Conservation (phyloP, 2,888 invertebrate genomes). For the Dastarcus helophoroides region DNA sequence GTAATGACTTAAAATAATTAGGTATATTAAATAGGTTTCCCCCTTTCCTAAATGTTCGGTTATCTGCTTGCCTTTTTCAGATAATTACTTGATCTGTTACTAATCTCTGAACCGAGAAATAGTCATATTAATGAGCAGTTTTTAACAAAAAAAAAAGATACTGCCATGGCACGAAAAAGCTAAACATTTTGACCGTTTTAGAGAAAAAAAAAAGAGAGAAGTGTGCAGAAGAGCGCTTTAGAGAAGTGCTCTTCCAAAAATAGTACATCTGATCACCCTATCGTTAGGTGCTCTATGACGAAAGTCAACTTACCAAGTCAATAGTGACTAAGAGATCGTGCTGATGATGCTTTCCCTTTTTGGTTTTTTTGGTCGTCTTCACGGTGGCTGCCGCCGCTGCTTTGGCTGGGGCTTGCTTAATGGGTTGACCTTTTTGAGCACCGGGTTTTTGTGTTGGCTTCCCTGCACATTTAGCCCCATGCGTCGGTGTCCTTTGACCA, state of each 20-base stretch:
- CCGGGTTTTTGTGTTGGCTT: conserved; percentile 57
- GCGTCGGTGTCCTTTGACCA: conserved; percentile 52
- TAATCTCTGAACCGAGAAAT: no score
- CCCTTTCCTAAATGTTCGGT: no score
- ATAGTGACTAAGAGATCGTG: conserved; percentile 75
- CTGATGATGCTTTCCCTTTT: conserved; percentile 67
- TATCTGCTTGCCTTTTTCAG: no score
- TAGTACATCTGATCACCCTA: no score
- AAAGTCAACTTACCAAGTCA: conserved; percentile 63
- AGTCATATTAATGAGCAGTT: no score
- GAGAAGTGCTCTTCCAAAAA: no score
- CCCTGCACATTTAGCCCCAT: conserved; percentile 43
- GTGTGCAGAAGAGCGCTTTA: no score
- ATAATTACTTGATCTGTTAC: no score
- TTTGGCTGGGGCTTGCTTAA: conserved; percentile 51
- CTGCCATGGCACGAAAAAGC: conserved; percentile 15
- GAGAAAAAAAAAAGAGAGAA: no score
- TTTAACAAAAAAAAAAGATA: not conserved
- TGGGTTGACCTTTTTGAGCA: conserved; percentile 64
- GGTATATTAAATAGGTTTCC: no score
- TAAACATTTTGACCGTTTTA: conserved; percentile 8
- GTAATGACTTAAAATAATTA: no score
- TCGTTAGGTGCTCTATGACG: no score
- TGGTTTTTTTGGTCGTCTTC: conserved; percentile 57
- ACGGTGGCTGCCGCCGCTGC: conserved; percentile 44